A percentile compares a stretch with the other conserved stretches of the same genome.
Conservation (phyloP, 1,140 invertebrate genomes). For the Acromyrmex heyeri region DNA sequence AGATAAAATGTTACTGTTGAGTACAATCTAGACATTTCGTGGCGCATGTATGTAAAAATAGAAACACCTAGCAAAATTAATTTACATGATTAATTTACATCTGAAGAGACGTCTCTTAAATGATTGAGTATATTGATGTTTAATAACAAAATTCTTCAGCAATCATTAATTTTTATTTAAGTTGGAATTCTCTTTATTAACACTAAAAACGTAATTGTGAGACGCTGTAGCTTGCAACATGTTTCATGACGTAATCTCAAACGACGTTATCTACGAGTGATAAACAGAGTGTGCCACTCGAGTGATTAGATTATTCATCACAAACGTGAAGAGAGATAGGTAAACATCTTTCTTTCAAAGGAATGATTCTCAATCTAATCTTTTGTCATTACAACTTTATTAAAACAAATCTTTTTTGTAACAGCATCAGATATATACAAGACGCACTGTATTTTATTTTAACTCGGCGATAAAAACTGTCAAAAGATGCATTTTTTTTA, state of each 20-base stretch:
- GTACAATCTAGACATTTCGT: neutral
- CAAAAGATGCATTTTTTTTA: neutral
- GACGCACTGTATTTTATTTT: neutral
- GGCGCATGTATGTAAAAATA: neutral
- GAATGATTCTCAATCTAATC: slow-evolving; percentile 4
- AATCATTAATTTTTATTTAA: slow-evolving; percentile 69
- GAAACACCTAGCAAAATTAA: neutral
- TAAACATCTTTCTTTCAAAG: neutral
- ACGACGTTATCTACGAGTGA: slow-evolving; percentile 51
- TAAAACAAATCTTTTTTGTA: neutral
- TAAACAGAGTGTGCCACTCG: slow-evolving; percentile 49
- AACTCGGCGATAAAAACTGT: neutral
- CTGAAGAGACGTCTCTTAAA: neutral
- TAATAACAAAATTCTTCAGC: slow-evolving; percentile 16
- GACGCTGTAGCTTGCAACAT: neutral
- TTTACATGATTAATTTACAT: slow-evolving; percentile 10
- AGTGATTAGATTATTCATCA: slow-evolving; percentile 19
- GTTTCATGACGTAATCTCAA: slow-evolving; percentile 62
- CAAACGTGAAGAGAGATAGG: neutral
- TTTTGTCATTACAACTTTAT: neutral
- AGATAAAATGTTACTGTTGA: slow-evolving; percentile 5
- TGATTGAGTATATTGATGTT: slow-evolving; percentile 1
- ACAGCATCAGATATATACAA: neutral
- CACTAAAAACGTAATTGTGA: slow-evolving; percentile 51
- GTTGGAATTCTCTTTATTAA: slow-evolving; percentile 53